These are phyloP conservation scores for Schlechtendalia chinensis DNA, from an alignment of 1,140 invertebrate genomes.

Conservation along the genomic window DNA sequence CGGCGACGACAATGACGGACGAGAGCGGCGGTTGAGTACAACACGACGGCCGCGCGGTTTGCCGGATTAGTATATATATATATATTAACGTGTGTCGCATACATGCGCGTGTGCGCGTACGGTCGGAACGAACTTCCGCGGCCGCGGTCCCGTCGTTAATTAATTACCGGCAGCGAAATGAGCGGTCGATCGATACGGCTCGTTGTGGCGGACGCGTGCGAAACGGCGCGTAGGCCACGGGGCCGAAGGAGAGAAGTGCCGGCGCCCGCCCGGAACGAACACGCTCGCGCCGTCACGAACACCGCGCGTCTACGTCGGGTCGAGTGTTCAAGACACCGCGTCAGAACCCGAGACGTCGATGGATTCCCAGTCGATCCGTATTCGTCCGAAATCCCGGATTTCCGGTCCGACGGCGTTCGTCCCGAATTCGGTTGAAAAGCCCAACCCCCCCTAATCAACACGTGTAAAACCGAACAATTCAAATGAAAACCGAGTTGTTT, in stretches of 20 bases:
- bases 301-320: too few relatives aligned
- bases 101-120: too few relatives aligned
- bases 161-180: slow-evolving; percentile 32
- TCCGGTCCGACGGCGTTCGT: too few relatives aligned
- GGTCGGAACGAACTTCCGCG: slow-evolving; percentile 1
- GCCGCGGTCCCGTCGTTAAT: slow-evolving; percentile 14
- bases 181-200: slow-evolving; percentile 32
- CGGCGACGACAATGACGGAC: slow-evolving; percentile 5
- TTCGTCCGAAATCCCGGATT: too few relatives aligned
- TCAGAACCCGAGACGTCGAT: neutral
- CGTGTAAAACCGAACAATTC: too few relatives aligned
- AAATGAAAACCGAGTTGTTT: too few relatives aligned
- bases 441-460: too few relatives aligned
- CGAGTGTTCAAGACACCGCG: neutral
- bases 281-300: neutral
- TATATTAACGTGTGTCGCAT: too few relatives aligned
- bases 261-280: neutral
- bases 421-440: too few relatives aligned
- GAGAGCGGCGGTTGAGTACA: neutral
- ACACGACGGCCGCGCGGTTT: slow-evolving; percentile 4
- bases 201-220: neutral
- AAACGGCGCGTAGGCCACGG: too few relatives aligned
- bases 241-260: slow-evolving; percentile 21
- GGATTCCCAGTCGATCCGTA: too few relatives aligned
- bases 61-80: slow-evolving; percentile 28